Conservation (phyloP, 2,113 vertebrate genomes). For the Megaceryle maxima region DNA sequence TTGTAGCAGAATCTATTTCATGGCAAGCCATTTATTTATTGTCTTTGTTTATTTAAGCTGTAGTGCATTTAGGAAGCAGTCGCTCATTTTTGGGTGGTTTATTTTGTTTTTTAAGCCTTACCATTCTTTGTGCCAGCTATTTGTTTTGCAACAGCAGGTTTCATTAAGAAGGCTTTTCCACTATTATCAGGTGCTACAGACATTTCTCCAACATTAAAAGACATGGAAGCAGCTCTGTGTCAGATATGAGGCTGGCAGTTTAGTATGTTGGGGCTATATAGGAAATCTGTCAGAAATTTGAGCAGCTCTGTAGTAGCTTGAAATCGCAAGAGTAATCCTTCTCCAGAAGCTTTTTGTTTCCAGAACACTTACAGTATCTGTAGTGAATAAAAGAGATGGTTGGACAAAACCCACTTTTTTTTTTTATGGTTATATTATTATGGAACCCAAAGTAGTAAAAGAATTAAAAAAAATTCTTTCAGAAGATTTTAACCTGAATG, state of each 20-base stretch:
- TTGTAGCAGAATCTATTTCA: neutral
- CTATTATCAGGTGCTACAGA: neutral
- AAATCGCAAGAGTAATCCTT: neutral
- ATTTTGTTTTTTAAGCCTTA: neutral
- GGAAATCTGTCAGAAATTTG: neutral
- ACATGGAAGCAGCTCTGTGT: neutral
- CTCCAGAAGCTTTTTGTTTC: neutral
- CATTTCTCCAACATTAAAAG: neutral
- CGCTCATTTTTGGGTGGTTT: neutral
- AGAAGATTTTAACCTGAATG: neutral
- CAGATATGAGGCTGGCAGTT: accelerated
- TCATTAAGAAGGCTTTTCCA: neutral
- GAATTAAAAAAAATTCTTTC: neutral
- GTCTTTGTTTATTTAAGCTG: neutral
- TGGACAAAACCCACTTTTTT: neutral
- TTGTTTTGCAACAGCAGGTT: neutral
- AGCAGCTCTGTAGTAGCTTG: neutral
- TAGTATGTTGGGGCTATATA: neutral
- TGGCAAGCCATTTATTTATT: neutral
- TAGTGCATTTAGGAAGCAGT: neutral
- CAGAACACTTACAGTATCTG: neutral
- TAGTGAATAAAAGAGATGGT: neutral
- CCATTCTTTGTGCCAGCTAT: neutral
- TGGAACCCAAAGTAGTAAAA: neutral
- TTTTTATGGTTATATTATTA: neutral